These are phyloP conservation scores for Euwallacea fornicatus DNA, from an alignment of 1,140 invertebrate genomes.

Conservation along the genomic window DNA sequence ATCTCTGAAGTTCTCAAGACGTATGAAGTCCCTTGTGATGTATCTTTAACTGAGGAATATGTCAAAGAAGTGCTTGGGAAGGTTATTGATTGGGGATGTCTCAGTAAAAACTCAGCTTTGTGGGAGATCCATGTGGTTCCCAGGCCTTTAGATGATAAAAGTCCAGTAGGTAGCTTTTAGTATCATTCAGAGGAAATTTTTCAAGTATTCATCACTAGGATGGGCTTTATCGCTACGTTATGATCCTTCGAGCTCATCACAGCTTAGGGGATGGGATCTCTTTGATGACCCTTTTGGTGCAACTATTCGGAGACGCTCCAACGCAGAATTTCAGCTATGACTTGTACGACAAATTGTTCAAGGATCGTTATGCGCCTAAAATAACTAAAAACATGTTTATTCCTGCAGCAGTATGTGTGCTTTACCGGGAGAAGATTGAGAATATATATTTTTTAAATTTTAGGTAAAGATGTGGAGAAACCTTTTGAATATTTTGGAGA, in stretches of 20 bases:
- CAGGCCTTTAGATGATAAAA: background rate
- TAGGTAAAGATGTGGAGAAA: background rate
- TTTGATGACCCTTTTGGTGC: background rate
- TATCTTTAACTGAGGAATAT: background rate
- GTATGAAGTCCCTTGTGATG: background rate
- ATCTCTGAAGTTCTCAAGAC: background rate
- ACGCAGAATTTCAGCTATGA: background rate
- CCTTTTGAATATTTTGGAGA: background rate
- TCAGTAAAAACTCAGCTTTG: background rate
- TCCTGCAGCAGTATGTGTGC: background rate
- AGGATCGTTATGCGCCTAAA: background rate
- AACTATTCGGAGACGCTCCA: background rate
- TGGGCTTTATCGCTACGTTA: background rate
- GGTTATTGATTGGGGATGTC: background rate
- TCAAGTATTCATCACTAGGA: background rate
- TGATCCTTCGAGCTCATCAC: background rate
- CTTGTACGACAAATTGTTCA: background rate
- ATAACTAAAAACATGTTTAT: background rate
- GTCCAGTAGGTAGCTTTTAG: background rate
- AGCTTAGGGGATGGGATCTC: background rate
- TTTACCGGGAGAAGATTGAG: background rate
- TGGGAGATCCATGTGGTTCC: background rate
- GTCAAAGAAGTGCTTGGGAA: background rate
- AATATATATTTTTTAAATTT: background rate
- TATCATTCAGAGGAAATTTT: background rate